These are phyloP conservation scores for Wasmannia auropunctata DNA, from an alignment of 1,140 invertebrate species.

Conservation along the genomic window DNA sequence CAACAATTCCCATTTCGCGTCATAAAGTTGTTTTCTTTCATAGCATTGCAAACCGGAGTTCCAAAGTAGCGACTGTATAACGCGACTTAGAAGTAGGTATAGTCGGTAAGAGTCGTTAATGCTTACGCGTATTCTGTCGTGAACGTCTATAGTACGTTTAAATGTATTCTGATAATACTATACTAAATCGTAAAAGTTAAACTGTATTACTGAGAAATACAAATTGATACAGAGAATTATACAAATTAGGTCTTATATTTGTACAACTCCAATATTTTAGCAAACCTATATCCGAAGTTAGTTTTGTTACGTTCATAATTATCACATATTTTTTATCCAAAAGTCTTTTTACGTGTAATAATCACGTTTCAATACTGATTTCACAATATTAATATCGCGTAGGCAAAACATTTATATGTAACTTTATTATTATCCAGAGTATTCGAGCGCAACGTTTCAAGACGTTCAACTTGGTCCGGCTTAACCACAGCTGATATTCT, in stretches of 20 bases:
- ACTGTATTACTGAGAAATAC: background rate
- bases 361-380: background rate
- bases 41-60: background rate
- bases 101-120: background rate
- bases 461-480: background rate
- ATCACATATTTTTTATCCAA: background rate
- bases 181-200: background rate
- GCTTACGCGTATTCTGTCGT: background rate
- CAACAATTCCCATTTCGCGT: constrained; percentile 75
- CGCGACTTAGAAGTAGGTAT: background rate
- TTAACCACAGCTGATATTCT: constrained; percentile 16
- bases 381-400: background rate
- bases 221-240: background rate
- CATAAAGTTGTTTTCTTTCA: constrained; percentile 78
- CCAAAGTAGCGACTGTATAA: background rate
- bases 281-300: background rate
- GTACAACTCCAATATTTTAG: background rate
- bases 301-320: background rate
- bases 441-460: background rate
- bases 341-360: background rate
- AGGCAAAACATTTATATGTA: background rate
- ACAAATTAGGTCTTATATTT: background rate
- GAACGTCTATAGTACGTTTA: background rate
- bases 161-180: background rate
- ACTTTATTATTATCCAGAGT: background rate